Base-by-base conservation (phyloP, 2,888 invertebrate species). In the Pollenia amentaria region DNA sequence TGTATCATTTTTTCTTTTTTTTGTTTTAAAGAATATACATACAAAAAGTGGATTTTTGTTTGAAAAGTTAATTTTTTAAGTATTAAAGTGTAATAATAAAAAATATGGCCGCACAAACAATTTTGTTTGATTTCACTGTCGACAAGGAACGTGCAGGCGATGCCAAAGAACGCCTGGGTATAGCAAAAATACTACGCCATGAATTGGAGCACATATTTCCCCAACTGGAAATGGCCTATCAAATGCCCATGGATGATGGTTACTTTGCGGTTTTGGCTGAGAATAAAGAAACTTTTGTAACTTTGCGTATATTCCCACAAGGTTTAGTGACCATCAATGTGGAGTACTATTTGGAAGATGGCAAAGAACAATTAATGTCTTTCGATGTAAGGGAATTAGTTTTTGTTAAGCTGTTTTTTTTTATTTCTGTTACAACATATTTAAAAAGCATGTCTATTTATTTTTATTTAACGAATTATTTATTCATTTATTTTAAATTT, bases 251-350 rank as follows among this genome's bases (percentile, higher is more conserved):
- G 89, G 96, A 96, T 88, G 96, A 96, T 80, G 96, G 96, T 72
- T 95, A 96, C 62, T 94, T 97, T 88, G 95, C 96, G 90, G 93
- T 97, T 18, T 95, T 96, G 87, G 95, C 96, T 48, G 96, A 96
- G 87, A 96, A 96, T 85, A 95, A 95, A 91, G 96, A 95, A 44
- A 95, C 95, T 67, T 94, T 96, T 9, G 95, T 97, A 42, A 96
- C 96, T 44, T 94, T 96, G 62, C 95, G 97, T 91, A 95, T 96
- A 89, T 97, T 96, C 90, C 94, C 95, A 65, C 95, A 96, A 90
- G 97, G 97, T 79, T 94, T 97, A 89, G 94, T 97, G 81, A 97
- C 97, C 51, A 94, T 97, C 89, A 97, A 97, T 92, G 95, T 97
- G 90, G 97, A 97, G 92, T 97, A 97, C 94, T 97, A 95, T 92